phyloP scores from a whole-genome alignment of 2,888 invertebrate species.

The Cyclophora albipunctata region DNA sequence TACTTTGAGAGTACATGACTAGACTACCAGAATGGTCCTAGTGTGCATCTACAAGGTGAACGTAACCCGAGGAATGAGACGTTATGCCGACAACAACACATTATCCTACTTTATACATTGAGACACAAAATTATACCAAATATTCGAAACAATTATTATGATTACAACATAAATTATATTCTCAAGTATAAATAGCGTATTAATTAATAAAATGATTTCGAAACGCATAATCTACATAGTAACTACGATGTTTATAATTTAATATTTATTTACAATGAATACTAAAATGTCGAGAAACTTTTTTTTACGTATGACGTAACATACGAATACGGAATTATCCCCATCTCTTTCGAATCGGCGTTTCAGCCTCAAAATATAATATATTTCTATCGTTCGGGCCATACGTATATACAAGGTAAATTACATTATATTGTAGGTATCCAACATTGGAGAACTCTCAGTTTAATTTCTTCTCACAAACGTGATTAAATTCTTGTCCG shows the following conservation, averaged over 20 bases:
- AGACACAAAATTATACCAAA: conserved; percentile 18
- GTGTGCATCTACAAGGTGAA: conserved; percentile 22
- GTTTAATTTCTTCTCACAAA: conserved; percentile 31
- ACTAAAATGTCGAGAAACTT: conserved; percentile 50
- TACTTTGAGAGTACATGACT: conserved; percentile 52
- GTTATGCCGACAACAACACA: conserved; percentile 31
- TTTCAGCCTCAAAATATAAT: conserved; percentile 60
- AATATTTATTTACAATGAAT: conserved; percentile 67
- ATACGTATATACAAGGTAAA: conserved; percentile 72
- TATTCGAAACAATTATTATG: conserved; percentile 14
- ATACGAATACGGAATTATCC: conserved; percentile 44
- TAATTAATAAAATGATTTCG: conserved; percentile 33
- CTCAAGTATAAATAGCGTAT: conserved; percentile 36
- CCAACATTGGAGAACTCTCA: conserved; percentile 57
- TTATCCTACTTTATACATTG: conserved; percentile 73
- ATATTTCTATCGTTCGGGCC: conserved; percentile 55
- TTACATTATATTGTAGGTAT: conserved; percentile 53
- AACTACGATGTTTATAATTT: conserved; percentile 43
- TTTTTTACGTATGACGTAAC: conserved; percentile 54
- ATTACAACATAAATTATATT: conserved; percentile 29
- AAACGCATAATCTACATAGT: conserved; percentile 32
- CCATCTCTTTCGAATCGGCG: conserved; percentile 33
- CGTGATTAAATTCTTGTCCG: conserved; percentile 36
- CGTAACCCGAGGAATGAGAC: conserved; percentile 19
- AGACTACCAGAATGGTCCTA: conserved; percentile 53